phyloP scores from a whole-genome alignment of 2,888 invertebrate species.

The Watsonalla cultraria region DNA sequence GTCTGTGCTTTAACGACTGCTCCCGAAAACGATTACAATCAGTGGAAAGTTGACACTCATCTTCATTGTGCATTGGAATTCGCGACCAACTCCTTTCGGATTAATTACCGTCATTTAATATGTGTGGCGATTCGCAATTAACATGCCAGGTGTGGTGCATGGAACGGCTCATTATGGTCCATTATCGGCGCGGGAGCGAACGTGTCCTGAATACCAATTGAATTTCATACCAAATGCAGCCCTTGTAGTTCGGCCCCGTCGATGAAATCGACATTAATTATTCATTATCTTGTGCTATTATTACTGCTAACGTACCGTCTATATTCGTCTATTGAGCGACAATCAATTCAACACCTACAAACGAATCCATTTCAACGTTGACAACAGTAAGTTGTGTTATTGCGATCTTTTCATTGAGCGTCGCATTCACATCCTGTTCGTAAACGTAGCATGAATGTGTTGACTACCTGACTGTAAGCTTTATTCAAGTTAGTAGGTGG shows the following conservation, averaged over 20 bases:
- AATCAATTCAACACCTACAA: conserved; percentile 2
- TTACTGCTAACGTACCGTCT: not conserved
- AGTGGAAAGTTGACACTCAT: not conserved
- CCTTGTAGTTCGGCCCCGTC: conserved; percentile 36
- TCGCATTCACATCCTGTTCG: not conserved
- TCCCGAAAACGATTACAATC: not conserved
- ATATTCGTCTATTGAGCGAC: not conserved
- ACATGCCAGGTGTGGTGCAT: conserved; percentile 48
- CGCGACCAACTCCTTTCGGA: conserved; percentile 26
- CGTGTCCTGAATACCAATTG: conserved; percentile 53
- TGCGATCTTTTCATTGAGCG: not conserved
- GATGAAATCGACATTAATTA: conserved; percentile 40
- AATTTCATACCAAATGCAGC: conserved; percentile 40
- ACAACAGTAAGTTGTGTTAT: not conserved
- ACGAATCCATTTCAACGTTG: not conserved
- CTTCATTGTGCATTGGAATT: conserved; percentile 5
- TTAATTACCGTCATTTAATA: conserved; percentile 46
- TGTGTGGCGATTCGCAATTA: conserved; percentile 43
- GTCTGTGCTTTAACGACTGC: no score
- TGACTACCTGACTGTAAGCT: not conserved
- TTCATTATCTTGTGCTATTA: conserved; percentile 31
- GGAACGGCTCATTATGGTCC: conserved; percentile 54
- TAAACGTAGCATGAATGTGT: not conserved
- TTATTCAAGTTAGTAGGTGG: not conserved
- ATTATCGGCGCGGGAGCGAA: conserved; percentile 54